Base-by-base conservation (phyloP, 2,888 invertebrate species). In the Lordiphosa fenestrarum region DNA sequence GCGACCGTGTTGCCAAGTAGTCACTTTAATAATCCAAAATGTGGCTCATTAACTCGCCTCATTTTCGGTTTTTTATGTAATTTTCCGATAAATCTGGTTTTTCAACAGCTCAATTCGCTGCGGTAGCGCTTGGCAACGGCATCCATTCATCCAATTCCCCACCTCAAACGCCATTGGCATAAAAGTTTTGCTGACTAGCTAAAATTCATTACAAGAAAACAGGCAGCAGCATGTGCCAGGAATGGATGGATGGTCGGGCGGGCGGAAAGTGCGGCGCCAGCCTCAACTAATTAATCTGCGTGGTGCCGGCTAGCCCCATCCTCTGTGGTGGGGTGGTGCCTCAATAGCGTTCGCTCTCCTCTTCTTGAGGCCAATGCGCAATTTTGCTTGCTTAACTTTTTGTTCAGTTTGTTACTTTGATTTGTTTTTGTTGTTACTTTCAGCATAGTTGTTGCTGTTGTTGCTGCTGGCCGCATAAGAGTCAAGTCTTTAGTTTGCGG, bases 221-320 rank as follows among this genome's bases (percentile, higher is more conserved):
- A 69, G 49, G 66, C 54, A 71, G 55, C 57, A 69, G 51, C 63
- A 71, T 40, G 68, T 68, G 65, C 53, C 66, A 49, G 64, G 36
- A 62, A 56, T 51, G 48, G 56, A 44, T 39, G 25, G 33, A 42
- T 21, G 19, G 9, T 15, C 4, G 50, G n/a, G 37, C 5, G 42
- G 35, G 40, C 9, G 35, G 36, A 39, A 38, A 46, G 57, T 68
- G 73, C 65, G 54, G 62, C 73, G 84, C 64, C 70, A 83, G 81
- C 84, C 85, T 83, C 76, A 86, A 83, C 84, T 86, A 84, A 84
- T 86, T 84, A 84, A 84, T 86, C 84, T 81, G 81, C 84, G 83
- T 80, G 71, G 67, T 70, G 71, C 64, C 62, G 53, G 39, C 60
- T 65, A 47, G 57, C 57, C 35, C 39, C 60, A 65, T 60, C 15